Base-by-base conservation (phyloP, 2,797 vertebrate species). In the Orestias chungarensis region DNA sequence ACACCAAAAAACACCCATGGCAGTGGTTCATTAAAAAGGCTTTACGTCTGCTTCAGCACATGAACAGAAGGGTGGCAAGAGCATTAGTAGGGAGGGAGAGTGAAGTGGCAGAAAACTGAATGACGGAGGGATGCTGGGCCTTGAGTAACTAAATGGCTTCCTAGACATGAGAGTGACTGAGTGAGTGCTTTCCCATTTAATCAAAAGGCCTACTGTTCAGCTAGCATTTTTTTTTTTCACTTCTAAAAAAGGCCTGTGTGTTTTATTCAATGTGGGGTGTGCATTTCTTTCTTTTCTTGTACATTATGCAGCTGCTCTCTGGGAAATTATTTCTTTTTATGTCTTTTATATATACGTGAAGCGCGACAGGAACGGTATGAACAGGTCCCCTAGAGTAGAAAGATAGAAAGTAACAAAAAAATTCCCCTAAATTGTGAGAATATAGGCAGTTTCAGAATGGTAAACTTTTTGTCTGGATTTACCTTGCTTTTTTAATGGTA, bases 81-180 rank as follows among this genome's bases (percentile, higher is more conserved):
- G 68, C 10, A 74, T 35, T 69, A 73, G 62, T 64, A 17, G 4
- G 40, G 59, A 66, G 46, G 47, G 44, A 59, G 66, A 44, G 33
- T 66, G 77, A 68, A 67, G 57, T 64, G 64, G 69, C 59, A 38
- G 64, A 71, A 43, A 71, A 66, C 79, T 73, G 66, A 84, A 82
- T 78, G 75, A 73, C 47, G 54, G 71, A 75, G 49, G 49, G 46
- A 65, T 82, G 55, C 20, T 54, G 65, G 67, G 65, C 66, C 70
- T 69, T 73, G 68, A 85, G 70, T 81, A 80, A 78, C 78, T 89
- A 85, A 88, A 91, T 85, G 80, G 79, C 87, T 85, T 86, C 75
- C 46, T 38, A 74, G 79, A 84, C 80, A 71, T 76, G 46, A 85
- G 76, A 82, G 71, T 85, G 84, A 88, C 82, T 87, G 76, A 82